Base-by-base conservation (phyloP, 1,140 invertebrate genomes). In the Colletes latitarsis region DNA sequence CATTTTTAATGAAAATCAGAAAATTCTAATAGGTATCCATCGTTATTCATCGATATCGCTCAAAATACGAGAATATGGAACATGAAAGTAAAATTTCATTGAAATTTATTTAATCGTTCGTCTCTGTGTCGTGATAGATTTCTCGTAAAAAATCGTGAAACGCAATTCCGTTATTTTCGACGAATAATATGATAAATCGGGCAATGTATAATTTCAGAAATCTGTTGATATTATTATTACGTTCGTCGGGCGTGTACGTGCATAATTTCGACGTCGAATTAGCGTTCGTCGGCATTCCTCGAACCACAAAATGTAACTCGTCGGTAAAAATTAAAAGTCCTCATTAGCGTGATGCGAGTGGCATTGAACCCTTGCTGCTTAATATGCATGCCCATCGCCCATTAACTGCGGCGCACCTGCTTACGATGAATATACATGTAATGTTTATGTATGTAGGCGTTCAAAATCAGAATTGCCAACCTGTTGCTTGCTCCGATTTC, bases 401-500 rank as follows among this genome's bases (percentile, higher is more conserved):
- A 75, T 84, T 82, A 75, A 75, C 1, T n/a, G 9, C 17, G 12
- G 30, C 53, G 53, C 21, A 74, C n/a, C 17, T 53, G 64, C 43
- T 66, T 21, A 63, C 69, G 64, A 82, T 63, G 41, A 72, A 70
- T 46, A 49, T 68, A 63, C 39, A 68, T 69, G 70, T 55, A 58
- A 68, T 17, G 41, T 62, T 14, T 57, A 17, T 14, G 17, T 49
- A 67, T 52, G 63, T 64, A 30, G 49, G 49, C 5, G 46, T 46
- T 52, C 72, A 81, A 74, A 82, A 87, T 39, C 39, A 21, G 62
- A 53, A 84, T 85, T 77, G 58, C 81, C 83, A 83, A 88, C 87
- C 83, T 88, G 86, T 88, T 88, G 87, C 86, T 64, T 64, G 62
- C 55, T 71, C 43, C 49, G 58, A 75, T 69, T 82, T 64, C 60